Evolutionary conservation across 1,140 invertebrate genomes (phyloP), one percentile per base, ranked within the genome.

Genomic region (Sesamia nonagrioides): DNA sequence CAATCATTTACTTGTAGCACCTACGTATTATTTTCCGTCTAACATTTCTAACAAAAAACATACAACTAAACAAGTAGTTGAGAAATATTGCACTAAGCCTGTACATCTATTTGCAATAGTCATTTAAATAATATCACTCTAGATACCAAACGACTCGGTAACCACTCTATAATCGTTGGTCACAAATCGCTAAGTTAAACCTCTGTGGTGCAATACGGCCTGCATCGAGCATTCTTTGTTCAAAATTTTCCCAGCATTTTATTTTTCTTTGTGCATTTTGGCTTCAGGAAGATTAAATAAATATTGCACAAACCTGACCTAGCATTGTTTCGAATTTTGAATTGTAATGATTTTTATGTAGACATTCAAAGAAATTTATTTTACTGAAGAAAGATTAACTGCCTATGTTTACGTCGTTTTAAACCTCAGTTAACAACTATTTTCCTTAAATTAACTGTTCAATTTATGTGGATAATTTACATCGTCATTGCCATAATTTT

Each of bases 121-220:
- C 37, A 75, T 75, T 75, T 75, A 61, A 75, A 75, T 75, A 75
- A 75, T 61, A 75, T 75, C 73, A 75, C 45, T 58, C 42, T 75
- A 48, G 40, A 17, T 74, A 33, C 58, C 11, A 75, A 50, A 58
- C 21, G 33, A 33, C 33, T 27, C 54, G 35, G 37, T 73, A 73
- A 73, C 17, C 50, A n/a, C 42, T 45, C 58, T 63, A 75, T 75
- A 75, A 75, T 75, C 73, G 58, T 60, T 27, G 73, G 42, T 75
- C 73, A 63, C 56, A 75, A 75, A 75, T 61, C 21, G 73, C 56
- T 35, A 48, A 48, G 58, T 61, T 50, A 75, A 42, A n/a, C 33
- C 48, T 17, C 21, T n/a, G 6, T 61, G 42, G 35, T 56, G 73
- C 73, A 50, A 73, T 27, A 9, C 15, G 15, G 73, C 73, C 27